phyloP scores from a whole-genome alignment of 2,888 invertebrate genomes.

The Junonia oenone region DNA sequence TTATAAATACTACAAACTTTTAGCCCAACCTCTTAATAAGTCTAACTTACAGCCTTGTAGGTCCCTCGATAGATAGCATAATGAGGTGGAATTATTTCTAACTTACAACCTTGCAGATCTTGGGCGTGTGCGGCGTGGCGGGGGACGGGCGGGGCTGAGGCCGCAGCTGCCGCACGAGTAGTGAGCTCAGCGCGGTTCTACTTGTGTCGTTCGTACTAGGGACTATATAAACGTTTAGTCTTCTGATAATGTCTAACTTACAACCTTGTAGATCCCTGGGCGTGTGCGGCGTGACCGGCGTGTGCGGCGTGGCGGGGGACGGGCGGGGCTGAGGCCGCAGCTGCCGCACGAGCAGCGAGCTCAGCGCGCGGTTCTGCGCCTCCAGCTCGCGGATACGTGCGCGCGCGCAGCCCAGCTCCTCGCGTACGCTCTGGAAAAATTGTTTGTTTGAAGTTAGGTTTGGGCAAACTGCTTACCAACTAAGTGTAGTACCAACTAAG shows the following conservation, averaged over 20 bases:
- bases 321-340: constrained; percentile 75
- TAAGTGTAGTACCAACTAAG: too few relatives aligned
- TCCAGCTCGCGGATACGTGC: constrained; percentile 88
- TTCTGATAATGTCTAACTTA: neutral
- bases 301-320: constrained; percentile 74
- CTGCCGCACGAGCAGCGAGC: constrained; percentile 84
- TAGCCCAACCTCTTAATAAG: too few relatives aligned
- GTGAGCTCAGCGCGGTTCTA: constrained; percentile 87
- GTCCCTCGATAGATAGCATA: too few relatives aligned
- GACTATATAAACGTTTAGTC: neutral
- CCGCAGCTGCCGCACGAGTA: constrained; percentile 83
- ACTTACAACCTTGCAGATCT: too few relatives aligned
- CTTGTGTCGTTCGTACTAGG: too few relatives aligned
- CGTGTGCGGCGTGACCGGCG: constrained; percentile 60
- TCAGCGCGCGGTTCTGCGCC: constrained; percentile 86
- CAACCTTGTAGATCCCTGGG: constrained; percentile 49
- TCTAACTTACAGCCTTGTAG: too few relatives aligned
- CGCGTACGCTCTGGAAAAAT: constrained; percentile 83
- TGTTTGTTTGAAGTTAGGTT: too few relatives aligned
- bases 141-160: constrained; percentile 75
- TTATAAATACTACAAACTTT: too few relatives aligned
- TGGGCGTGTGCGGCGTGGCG: constrained; percentile 69
- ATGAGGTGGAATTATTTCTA: too few relatives aligned
- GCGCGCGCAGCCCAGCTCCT: constrained; percentile 87
- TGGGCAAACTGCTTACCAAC: too few relatives aligned